Evolutionary conservation across 2,888 invertebrate species (phyloP), one percentile per base, ranked within the genome.

Genomic region (Tenthredo notha): DNA sequence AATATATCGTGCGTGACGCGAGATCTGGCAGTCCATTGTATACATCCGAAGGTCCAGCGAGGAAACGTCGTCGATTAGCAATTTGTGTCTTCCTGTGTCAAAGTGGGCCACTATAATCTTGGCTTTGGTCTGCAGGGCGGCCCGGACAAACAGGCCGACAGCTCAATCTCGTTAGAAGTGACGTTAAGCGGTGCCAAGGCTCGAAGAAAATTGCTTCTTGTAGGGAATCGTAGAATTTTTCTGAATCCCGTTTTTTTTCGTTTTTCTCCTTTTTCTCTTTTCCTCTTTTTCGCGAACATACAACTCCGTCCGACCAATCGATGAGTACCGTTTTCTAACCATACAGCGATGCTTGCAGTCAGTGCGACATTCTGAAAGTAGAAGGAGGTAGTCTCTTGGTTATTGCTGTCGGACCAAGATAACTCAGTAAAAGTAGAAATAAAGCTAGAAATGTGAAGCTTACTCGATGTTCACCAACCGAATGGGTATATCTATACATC

Each of bases 31-130:
- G 29, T 18, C 43, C 83, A 83, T 70, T 65, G 67, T 83, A 54
- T 83, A 70, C 70, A 67, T 67, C 67, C 83, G 83, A 83, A 83
- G 43, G 83, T 83, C 83, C 83, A 67, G 43, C 65, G 83, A 83
- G 83, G 67, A 83, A 83, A 83, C 47, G 65, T 82, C 50, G 88
- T 88, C 88, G 88, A 89, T 90, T 87, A 89, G 87, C 90, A 91
- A 91, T 90, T 90, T 90, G 90, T 89, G 88, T 87, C 90, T 90
- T 91, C 90, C 91, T 91, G 91, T 89, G 89, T 90, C 89, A 87
- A 85, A 85, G 82, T 82, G 85, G 85, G 72, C 80, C 85, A 85
- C 54, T 83, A 70, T 77, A 54, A 83, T 83, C 83, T 65, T 70
- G 83, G 47, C 83, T 80, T 80, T 61, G 61, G 67, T 83, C 67